These are phyloP conservation scores for Drosophila austrosaltans DNA, from an alignment of 2,888 invertebrate genomes.

Conservation along the genomic window DNA sequence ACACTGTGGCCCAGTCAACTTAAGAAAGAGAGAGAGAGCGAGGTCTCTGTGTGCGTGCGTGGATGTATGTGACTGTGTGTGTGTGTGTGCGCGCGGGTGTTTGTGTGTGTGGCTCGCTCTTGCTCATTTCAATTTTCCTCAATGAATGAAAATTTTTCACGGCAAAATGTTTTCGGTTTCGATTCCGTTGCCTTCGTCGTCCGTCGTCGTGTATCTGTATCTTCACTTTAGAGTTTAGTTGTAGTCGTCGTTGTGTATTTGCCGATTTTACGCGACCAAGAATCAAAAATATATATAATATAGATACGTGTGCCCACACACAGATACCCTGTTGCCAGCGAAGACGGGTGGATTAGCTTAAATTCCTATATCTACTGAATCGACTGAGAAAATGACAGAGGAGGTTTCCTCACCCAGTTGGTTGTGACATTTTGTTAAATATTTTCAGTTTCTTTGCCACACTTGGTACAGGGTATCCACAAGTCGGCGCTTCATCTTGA, in stretches of 20 bases:
- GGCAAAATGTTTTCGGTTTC: constrained; percentile 66
- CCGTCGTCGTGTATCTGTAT: constrained; percentile 26
- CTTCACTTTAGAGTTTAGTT: constrained; percentile 21
- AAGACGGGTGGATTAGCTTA: background rate
- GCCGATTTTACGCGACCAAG: constrained; percentile 20
- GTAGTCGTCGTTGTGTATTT: constrained; percentile 19
- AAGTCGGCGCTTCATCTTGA: background rate
- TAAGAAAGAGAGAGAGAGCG: background rate
- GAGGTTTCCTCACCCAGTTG: background rate
- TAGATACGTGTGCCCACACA: background rate
- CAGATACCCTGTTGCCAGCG: background rate
- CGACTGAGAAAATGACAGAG: background rate
- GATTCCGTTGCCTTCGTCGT: constrained; percentile 36
- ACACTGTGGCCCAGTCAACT: background rate
- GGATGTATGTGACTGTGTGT: background rate
- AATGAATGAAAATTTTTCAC: constrained; percentile 79
- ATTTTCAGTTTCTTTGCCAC: constrained; percentile 1
- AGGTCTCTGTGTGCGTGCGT: background rate
- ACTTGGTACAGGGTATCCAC: background rate
- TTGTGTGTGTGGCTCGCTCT: constrained; percentile 14
- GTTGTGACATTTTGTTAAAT: background rate
- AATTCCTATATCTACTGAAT: background rate
- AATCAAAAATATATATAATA: constrained; percentile 38
- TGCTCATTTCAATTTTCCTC: constrained; percentile 78
- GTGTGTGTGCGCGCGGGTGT: background rate